Conservation (phyloP, 2,797 vertebrate species). For the Sorex maritimensis region DNA sequence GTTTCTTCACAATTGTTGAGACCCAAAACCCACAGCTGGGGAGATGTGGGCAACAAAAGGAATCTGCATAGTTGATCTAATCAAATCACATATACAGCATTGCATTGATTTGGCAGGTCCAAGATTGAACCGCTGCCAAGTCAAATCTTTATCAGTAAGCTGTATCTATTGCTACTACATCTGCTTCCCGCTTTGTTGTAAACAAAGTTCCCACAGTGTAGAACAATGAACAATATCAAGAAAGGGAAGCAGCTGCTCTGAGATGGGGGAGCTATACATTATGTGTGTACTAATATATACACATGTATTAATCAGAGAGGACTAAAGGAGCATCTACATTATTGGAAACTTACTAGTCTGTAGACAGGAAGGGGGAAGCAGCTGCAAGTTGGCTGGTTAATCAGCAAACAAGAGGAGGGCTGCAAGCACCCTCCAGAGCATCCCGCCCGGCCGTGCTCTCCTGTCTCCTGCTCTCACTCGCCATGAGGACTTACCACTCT, state of each 20-base stretch:
- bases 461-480: background rate
- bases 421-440: background rate
- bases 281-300: no score
- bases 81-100: conserved; percentile 47
- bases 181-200: conserved; percentile 65
- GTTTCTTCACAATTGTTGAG: background rate
- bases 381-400: background rate
- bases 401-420: background rate
- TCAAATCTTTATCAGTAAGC: conserved; percentile 68
- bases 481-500: background rate
- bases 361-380: background rate
- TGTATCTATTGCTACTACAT: conserved; percentile 58
- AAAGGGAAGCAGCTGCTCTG: background rate
- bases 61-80: conserved; percentile 47
- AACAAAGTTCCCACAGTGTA: conserved; percentile 34
- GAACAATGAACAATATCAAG: conserved; percentile 44
- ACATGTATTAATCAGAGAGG: background rate
- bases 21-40: background rate
- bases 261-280: background rate
- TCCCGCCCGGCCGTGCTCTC: background rate
- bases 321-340: background rate
- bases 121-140: conserved; percentile 52
- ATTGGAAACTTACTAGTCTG: background rate
- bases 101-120: conserved; percentile 69
- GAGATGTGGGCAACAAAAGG: conserved; percentile 23